Conservation (phyloP, 2,888 invertebrate species). For the Ditula angustiorana region DNA sequence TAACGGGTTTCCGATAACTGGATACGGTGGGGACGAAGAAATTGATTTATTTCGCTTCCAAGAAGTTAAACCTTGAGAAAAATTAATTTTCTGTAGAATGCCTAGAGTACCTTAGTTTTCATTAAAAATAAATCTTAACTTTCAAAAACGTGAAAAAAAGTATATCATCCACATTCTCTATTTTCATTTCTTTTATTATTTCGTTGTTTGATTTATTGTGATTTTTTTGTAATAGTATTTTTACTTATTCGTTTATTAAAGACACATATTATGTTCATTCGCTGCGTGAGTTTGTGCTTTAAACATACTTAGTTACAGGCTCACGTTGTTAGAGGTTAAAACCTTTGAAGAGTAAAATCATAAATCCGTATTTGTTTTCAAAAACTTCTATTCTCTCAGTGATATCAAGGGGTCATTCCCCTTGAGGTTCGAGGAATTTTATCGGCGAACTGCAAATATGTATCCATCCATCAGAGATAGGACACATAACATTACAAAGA, state of each 20-base stretch:
- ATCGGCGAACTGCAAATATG: slow-evolving; percentile 13
- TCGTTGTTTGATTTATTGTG: too few relatives aligned
- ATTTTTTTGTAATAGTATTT: too few relatives aligned
- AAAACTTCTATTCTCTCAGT: slow-evolving; percentile 31
- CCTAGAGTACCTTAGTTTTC: background rate
- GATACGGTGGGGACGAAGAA: background rate
- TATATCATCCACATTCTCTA: too few relatives aligned
- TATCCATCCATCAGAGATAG: background rate
- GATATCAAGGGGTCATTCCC: slow-evolving; percentile 40
- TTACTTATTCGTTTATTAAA: too few relatives aligned
- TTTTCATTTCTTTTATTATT: too few relatives aligned
- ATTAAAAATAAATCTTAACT: too few relatives aligned
- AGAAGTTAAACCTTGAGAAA: background rate
- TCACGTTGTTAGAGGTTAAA: too few relatives aligned
- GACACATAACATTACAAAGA: slow-evolving; percentile 8
- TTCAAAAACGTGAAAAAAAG: too few relatives aligned
- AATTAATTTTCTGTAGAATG: slow-evolving; percentile 18
- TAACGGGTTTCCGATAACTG: slow-evolving; percentile 14
- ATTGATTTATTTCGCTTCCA: slow-evolving; percentile 5
- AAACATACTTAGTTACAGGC: too few relatives aligned
- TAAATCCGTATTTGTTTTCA: background rate
- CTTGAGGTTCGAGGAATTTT: slow-evolving; percentile 44
- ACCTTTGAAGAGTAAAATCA: too few relatives aligned
- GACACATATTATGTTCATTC: too few relatives aligned
- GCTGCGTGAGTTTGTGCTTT: too few relatives aligned